Evolutionary conservation across 2,888 invertebrate species (phyloP), one percentile per base, ranked within the genome.

Genomic region (Orgyia antiqua): DNA sequence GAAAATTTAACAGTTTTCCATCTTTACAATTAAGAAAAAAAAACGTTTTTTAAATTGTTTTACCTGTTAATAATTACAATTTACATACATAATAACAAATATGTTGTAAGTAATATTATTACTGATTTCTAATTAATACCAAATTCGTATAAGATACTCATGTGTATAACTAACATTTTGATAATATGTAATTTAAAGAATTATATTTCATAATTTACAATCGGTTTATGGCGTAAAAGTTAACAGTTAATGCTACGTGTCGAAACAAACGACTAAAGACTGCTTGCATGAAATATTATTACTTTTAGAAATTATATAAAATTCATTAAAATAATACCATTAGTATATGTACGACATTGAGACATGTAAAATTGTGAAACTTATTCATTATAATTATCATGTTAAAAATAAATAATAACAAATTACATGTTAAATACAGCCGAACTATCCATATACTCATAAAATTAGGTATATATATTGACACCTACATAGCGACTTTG

Each of bases 271-370:
- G 53, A 60, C 55, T 53, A 47, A 71, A 70, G 74, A 74, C 72
- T 74, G 73, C 74, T 70, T 73, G 68, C 62, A 63, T 59, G 45
- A 54, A 50, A 49, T 62, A 59, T 58, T 38, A 45, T 58, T 67
- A 59, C 45, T 52, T 49, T 56, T 51, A 60, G 49, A 53, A 38
- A 24, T 42, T 42, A 50, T 47, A 42, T 56, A 49, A 45, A 46
- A 44, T 49, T 51, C 39, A 36, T 50, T 49, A 42, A 47, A 48
- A 40, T 38, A 20, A 4, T 15, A 15, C 6, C 15, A 6, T n/a
- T n/a, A 6, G 15, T 13, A 15, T 40, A 34, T 45, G 45, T 44
- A 49, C 38, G 41, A 39, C 30, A 42, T 39, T 31, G 33, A 30
- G 18, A 45, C 41, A 6, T 36, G n/a, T n/a, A n/a, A n/a, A n/a